Percentiles rank a stretch among this genome's conserved stretches.
Conservation (phyloP, 35 echinoderm and acorn worm genomes). For the Heliocidaris tuberculata region DNA sequence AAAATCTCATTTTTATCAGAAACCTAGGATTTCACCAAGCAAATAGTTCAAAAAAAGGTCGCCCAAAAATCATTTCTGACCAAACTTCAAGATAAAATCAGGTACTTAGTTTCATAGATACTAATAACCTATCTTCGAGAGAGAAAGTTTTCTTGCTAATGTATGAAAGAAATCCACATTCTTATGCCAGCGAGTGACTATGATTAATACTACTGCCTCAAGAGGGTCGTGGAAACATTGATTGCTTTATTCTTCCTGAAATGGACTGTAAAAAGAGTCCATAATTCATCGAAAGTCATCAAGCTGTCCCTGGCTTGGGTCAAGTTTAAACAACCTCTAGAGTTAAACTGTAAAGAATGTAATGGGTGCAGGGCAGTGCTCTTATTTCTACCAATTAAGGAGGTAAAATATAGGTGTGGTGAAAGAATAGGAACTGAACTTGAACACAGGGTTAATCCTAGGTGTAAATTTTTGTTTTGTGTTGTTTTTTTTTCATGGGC, state of each 20-base stretch:
- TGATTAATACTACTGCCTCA: not conserved
- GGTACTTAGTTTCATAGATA: not conserved
- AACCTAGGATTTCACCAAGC: not conserved
- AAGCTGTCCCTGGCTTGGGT: not conserved
- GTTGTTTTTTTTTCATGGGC: not conserved
- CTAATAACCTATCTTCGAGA: not conserved
- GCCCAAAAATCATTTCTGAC: not conserved
- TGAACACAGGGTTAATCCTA: not conserved
- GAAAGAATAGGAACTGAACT: constrained; percentile 7
- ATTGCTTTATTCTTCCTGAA: constrained; percentile 6
- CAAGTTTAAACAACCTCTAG: not conserved
- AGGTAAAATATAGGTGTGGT: not conserved
- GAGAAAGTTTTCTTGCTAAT: too few species aligned
- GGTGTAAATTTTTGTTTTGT: not conserved
- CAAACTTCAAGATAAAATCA: not conserved
- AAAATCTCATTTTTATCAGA: constrained; percentile 6
- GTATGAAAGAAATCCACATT: not conserved
- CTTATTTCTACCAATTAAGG: not conserved
- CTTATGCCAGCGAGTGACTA: not conserved
- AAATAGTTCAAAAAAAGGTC: not conserved
- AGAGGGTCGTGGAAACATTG: not conserved
- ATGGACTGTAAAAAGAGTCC: constrained; percentile 8
- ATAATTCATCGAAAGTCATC: not conserved
- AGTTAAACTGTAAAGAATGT: not conserved
- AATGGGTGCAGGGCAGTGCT: not conserved